A percentile compares a stretch with the other conserved stretches of the same genome.
These are phyloP conservation scores for Tetrao urogallus DNA, from an alignment of 2,113 vertebrate species.

Conservation along the genomic window DNA sequence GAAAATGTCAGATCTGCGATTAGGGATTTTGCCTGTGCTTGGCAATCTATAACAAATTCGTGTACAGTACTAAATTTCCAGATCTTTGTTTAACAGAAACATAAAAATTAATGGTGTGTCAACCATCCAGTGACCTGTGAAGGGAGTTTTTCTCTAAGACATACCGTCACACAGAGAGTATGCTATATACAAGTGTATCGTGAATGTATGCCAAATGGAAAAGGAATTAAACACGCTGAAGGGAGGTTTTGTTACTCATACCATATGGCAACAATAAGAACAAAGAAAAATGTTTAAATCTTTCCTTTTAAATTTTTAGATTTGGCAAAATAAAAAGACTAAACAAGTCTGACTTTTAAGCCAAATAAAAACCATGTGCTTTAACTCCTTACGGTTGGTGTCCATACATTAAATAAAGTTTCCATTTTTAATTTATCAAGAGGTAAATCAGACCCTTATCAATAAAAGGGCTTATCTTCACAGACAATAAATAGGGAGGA, in stretches of 20 bases:
- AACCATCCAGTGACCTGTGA: constrained; percentile 44
- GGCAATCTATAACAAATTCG: constrained; percentile 45
- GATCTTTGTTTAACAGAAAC: constrained; percentile 54
- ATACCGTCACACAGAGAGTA: neutral
- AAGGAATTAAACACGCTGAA: constrained; percentile 22
- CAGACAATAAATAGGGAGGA: neutral
- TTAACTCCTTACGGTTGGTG: neutral
- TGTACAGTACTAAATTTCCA: constrained; percentile 43
- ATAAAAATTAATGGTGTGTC: constrained; percentile 65
- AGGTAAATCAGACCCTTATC: neutral
- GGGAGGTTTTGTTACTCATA: constrained; percentile 31
- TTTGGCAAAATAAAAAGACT: constrained; percentile 64
- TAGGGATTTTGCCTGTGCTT: constrained; percentile 33
- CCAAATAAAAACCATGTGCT: constrained; percentile 32
- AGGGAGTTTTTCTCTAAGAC: constrained; percentile 32
- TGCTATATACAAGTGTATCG: neutral
- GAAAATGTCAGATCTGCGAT: constrained; percentile 46
- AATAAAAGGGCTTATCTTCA: neutral
- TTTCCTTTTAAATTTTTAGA: constrained; percentile 18
- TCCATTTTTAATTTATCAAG: neutral
- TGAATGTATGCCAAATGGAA: constrained; percentile 27
- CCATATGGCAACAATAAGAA: constrained; percentile 36
- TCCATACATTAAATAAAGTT: neutral
- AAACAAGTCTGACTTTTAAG: constrained; percentile 52
- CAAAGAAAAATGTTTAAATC: constrained; percentile 28